Conservation (phyloP, 2,888 invertebrate genomes). For the Leucophora obtusa region DNA sequence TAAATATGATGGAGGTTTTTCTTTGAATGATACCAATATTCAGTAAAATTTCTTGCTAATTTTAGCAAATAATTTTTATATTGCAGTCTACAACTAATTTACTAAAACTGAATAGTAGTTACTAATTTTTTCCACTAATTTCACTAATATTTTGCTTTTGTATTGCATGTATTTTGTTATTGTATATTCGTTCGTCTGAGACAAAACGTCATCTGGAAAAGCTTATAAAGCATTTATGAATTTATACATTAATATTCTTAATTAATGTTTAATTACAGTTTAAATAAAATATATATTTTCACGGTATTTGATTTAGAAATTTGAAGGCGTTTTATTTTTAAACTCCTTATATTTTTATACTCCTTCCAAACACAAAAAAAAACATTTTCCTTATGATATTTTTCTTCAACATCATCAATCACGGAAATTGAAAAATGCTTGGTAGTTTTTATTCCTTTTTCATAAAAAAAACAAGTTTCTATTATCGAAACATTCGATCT, state of each 20-base stretch:
- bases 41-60: no score
- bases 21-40: no score
- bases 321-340: slow-evolving; percentile 27
- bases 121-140: no score
- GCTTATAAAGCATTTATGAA: no score
- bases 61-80: no score
- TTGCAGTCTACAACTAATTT: no score
- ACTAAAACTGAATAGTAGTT: no score
- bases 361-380: slow-evolving; percentile 15
- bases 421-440: slow-evolving; percentile 58
- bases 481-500: slow-evolving; percentile 56
- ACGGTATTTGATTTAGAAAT: not conserved
- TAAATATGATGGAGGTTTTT: no score
- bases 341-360: slow-evolving; percentile 16
- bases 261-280: not conserved
- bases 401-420: slow-evolving; percentile 51
- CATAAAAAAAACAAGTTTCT: slow-evolving; percentile 38
- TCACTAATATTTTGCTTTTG: no score
- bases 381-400: slow-evolving; percentile 2
- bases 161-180: no score
- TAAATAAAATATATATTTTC: not conserved
- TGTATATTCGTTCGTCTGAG: no score
- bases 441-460: slow-evolving; percentile 5
- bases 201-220: no score
- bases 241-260: not conserved